These are phyloP conservation scores for Drosophila helvetica DNA, from an alignment of 2,888 invertebrate genomes.

Conservation along the genomic window DNA sequence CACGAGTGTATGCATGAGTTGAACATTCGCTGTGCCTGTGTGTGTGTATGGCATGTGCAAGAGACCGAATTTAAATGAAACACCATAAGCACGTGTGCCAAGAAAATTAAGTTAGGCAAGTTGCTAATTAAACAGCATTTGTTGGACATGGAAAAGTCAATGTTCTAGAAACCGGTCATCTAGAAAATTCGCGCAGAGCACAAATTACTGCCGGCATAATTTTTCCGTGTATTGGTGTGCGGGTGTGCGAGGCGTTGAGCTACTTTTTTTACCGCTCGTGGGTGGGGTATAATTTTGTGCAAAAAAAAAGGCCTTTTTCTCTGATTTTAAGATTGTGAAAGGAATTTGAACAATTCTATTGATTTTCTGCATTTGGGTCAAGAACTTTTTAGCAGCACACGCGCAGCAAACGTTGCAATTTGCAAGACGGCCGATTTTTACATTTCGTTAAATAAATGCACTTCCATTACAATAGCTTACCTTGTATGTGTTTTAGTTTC, in stretches of 20 bases:
- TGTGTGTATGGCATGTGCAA: constrained; percentile 14
- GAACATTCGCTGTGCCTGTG: background rate
- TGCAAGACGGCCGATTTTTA: background rate
- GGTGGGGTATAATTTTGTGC: no score
- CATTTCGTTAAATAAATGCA: background rate
- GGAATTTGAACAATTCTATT: constrained; percentile 46
- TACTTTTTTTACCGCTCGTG: background rate
- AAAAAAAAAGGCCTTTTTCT: background rate
- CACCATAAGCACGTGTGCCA: constrained; percentile 13
- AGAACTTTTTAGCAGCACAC: constrained; percentile 23
- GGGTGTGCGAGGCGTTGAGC: constrained; percentile 4
- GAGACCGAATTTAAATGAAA: background rate
- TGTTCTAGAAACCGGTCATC: constrained; percentile 4
- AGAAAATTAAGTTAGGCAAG: background rate
- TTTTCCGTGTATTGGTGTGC: background rate
- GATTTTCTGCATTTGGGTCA: constrained; percentile 48
- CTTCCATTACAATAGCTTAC: constrained; percentile 52
- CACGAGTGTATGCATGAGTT: background rate
- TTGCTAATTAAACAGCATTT: constrained; percentile 9
- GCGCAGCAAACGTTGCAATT: background rate
- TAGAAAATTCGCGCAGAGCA: constrained; percentile 24
- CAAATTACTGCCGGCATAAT: constrained; percentile 8
- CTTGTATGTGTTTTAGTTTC: constrained; percentile 65
- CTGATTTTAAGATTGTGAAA: background rate
- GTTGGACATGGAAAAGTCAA: background rate